Evolutionary conservation across 2,797 vertebrate genomes (phyloP).

Genomic region (Peromyscus nudipes): DNA sequence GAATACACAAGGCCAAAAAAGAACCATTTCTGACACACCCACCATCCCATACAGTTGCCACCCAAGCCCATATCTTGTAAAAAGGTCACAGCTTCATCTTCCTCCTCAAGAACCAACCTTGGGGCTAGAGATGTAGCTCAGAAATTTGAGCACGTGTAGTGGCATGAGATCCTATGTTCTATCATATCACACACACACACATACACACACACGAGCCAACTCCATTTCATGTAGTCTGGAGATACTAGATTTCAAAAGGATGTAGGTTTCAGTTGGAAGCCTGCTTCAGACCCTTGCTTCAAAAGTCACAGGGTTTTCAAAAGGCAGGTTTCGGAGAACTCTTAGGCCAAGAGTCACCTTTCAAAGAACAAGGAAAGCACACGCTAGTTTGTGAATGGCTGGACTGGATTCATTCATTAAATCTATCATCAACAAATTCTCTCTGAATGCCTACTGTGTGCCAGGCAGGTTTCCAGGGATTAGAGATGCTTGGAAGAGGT

Average conservation of each 20-base stretch:
- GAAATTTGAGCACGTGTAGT: background rate
- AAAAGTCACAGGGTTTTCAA: background rate
- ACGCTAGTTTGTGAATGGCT: background rate
- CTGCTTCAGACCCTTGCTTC: slow-evolving; percentile 28
- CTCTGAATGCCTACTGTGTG: background rate
- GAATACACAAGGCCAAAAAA: background rate
- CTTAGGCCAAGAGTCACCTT: background rate
- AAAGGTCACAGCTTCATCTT: background rate
- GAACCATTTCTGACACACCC: background rate
- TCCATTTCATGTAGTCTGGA: background rate
- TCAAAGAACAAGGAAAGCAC: background rate
- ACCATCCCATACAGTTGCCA: background rate
- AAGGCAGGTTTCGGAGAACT: background rate
- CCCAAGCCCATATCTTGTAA: background rate
- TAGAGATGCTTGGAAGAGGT: background rate
- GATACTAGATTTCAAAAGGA: background rate
- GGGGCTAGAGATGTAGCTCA: background rate
- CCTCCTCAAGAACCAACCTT: background rate
- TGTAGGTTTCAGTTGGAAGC: background rate
- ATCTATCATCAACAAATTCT: background rate
- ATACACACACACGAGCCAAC: background rate
- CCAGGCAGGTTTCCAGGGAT: background rate
- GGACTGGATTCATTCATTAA: background rate
- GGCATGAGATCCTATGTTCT: background rate
- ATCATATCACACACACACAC: background rate